A percentile compares a stretch with the other conserved stretches of the same genome.
phyloP scores from a whole-genome alignment of 2,888 invertebrate genomes.

The Diloba caeruleocephala region DNA sequence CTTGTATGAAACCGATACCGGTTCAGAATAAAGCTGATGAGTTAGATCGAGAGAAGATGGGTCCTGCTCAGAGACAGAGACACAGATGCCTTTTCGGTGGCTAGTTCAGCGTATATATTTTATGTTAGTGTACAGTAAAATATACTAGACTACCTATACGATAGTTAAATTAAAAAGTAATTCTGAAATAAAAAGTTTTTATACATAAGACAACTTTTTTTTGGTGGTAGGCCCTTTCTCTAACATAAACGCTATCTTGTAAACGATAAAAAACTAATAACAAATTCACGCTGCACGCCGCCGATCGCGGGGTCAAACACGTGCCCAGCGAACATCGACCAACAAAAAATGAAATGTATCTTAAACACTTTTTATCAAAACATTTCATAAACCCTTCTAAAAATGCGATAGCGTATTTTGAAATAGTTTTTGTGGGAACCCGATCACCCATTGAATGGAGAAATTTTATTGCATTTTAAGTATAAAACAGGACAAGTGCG shows the following conservation, averaged over 20 bases:
- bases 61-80: no score
- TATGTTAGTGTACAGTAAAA: no score
- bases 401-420: conserved; percentile 32
- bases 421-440: conserved; percentile 27
- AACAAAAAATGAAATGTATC: conserved; percentile 28
- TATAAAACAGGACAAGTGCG: no score
- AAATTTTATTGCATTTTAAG: conserved; percentile 10
- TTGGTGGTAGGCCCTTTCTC: conserved; percentile 1
- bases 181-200: no score
- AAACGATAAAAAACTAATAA: conserved; percentile 41
- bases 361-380: conserved; percentile 24
- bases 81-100: no score
- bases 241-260: conserved; percentile 14
- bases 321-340: conserved; percentile 35
- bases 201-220: no score
- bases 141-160: no score
- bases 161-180: no score
- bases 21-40: no score
- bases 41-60: no score
- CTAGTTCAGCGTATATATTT: no score
- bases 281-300: conserved; percentile 24
- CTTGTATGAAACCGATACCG: no score
- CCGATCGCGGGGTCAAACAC: conserved; percentile 38
- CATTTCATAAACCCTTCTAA: conserved; percentile 32
- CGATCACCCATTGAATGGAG: conserved; percentile 20